These are phyloP conservation scores for Eremophila alpestris DNA, from an alignment of 2,797 vertebrate species.

Conservation along the genomic window DNA sequence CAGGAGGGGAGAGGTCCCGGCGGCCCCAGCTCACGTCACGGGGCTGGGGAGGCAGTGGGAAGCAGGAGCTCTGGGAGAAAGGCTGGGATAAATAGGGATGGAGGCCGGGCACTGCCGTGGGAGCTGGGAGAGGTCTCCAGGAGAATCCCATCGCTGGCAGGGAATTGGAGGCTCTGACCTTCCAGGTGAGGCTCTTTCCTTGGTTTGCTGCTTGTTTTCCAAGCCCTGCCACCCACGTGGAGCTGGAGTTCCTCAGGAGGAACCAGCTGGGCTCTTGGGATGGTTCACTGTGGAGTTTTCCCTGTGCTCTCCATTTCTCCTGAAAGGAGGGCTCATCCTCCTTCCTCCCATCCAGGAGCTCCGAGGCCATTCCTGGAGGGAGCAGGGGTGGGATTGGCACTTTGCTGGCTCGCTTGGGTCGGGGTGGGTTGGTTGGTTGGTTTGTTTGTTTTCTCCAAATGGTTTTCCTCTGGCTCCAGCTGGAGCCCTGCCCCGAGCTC, in stretches of 20 bases:
- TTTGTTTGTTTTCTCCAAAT: neutral
- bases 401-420: neutral
- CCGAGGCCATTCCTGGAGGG: neutral
- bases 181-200: neutral
- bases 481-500: neutral
- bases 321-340: neutral
- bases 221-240: neutral
- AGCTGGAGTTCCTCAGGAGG: neutral
- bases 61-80: neutral
- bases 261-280: accelerated
- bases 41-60: neutral
- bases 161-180: neutral
- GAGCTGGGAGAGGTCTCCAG: neutral
- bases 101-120: neutral
- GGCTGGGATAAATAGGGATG: neutral
- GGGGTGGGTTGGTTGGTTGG: neutral
- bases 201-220: neutral
- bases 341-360: neutral
- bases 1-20: neutral
- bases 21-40: neutral
- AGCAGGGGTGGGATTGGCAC: neutral
- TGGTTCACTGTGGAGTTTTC: accelerated
- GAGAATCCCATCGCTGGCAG: accelerated
- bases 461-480: constrained; percentile 19
- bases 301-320: neutral